Percentiles rank a stretch among this genome's conserved stretches.
Conservation (phyloP, 2,113 vertebrate species). For the Hemibagrus wyckioides region DNA sequence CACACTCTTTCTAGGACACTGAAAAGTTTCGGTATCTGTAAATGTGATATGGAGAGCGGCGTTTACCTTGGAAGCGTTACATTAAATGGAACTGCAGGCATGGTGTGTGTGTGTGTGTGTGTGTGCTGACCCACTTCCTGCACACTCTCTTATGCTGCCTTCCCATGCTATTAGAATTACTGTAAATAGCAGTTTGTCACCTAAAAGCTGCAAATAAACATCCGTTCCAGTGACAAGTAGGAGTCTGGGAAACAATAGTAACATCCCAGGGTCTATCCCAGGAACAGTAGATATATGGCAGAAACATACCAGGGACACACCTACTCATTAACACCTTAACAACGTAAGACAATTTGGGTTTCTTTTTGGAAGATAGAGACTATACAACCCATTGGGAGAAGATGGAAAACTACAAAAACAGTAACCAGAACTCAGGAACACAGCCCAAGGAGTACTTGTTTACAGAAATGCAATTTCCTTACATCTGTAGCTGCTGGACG, state of each 20-base stretch:
- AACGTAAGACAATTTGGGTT: background rate
- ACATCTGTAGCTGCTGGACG: background rate
- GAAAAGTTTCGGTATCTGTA: constrained; percentile 48
- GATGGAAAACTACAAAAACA: background rate
- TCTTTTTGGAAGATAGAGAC: background rate
- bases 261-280: background rate
- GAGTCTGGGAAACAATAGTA: background rate
- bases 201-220: background rate
- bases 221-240: background rate
- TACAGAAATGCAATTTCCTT: background rate
- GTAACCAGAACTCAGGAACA: constrained; percentile 8
- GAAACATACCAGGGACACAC: background rate
- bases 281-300: background rate
- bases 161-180: background rate
- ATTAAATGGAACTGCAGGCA: constrained; percentile 58
- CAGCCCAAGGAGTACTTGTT: background rate
- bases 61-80: constrained; percentile 43
- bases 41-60: constrained; percentile 52
- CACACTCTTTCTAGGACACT: constrained; percentile 39
- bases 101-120: constrained; percentile 20
- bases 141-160: constrained; percentile 15
- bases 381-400: background rate
- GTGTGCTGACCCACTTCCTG: constrained; percentile 47
- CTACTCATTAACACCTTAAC: background rate
- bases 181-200: background rate